Evolutionary conservation across 2,888 invertebrate species (phyloP).

Genomic region (Chrysolina americana): DNA sequence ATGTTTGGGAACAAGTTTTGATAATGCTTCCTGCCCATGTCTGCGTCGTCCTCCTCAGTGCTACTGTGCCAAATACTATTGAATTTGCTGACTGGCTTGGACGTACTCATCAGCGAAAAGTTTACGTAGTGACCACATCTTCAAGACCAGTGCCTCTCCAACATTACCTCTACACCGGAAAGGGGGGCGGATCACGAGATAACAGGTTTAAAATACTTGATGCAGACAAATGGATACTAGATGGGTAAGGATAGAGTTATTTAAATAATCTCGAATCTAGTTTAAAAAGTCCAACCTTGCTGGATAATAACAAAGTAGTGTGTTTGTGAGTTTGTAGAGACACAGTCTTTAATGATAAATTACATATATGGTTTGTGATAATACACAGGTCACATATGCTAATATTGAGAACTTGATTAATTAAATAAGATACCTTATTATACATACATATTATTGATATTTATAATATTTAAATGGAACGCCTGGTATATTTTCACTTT

Average conservation of each 20-base stretch:
- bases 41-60: slow-evolving; percentile 96
- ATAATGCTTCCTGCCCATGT: slow-evolving; percentile 96
- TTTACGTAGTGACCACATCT: slow-evolving; percentile 93
- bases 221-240: slow-evolving; percentile 80
- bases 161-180: slow-evolving; percentile 92
- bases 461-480: too few species aligned
- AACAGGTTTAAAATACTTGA: slow-evolving; percentile 87
- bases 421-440: too few species aligned
- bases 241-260: slow-evolving; percentile 70
- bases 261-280: not conserved
- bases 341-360: too few species aligned
- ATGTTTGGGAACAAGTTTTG: slow-evolving; percentile 98
- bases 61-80: slow-evolving; percentile 97
- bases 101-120: slow-evolving; percentile 85
- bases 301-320: too few species aligned
- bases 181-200: slow-evolving; percentile 82
- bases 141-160: slow-evolving; percentile 96
- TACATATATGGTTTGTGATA: too few species aligned
- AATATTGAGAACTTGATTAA: too few species aligned
- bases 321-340: not conserved
- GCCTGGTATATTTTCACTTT: too few species aligned
- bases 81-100: slow-evolving; percentile 97
- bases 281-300: too few species aligned
- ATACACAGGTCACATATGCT: too few species aligned
- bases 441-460: too few species aligned